Evolutionary conservation across 2,888 invertebrate species (phyloP).

Genomic region (Chesias legatella): DNA sequence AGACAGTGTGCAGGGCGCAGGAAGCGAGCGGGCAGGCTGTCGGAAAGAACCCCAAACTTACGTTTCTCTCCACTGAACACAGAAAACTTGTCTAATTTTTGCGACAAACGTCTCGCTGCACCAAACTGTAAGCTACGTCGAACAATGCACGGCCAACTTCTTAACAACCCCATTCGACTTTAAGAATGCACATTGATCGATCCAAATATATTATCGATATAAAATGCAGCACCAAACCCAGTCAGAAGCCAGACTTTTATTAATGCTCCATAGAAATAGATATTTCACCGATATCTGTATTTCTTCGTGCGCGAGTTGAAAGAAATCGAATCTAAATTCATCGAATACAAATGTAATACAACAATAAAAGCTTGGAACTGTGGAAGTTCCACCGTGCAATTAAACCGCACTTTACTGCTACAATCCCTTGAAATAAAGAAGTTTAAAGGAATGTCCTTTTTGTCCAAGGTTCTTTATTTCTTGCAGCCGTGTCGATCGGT

Average conservation of each 20-base stretch:
- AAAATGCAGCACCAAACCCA: slow-evolving; percentile 20
- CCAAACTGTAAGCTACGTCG: slow-evolving; percentile 12
- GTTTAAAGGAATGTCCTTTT: slow-evolving; percentile 68
- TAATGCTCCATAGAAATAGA: slow-evolving; percentile 40
- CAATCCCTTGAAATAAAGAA: slow-evolving; percentile 75
- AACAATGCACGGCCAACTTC: slow-evolving; percentile 20
- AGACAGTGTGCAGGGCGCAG: slow-evolving; percentile 27
- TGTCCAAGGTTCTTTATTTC: slow-evolving; percentile 38
- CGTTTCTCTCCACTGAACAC: slow-evolving; percentile 44
- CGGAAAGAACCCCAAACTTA: slow-evolving; percentile 34
- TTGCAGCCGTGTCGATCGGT: slow-evolving; percentile 17
- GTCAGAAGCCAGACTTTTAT: slow-evolving; percentile 29
- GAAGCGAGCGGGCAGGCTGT: slow-evolving; percentile 32
- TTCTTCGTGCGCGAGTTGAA: slow-evolving; percentile 39
- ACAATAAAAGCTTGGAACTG: slow-evolving; percentile 57
- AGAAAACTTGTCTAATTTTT: slow-evolving; percentile 60
- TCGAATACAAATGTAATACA: slow-evolving; percentile 65
- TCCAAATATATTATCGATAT: slow-evolving; percentile 8
- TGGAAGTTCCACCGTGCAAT: slow-evolving; percentile 69
- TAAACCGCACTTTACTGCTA: slow-evolving; percentile 74
- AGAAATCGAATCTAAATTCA: slow-evolving; percentile 65
- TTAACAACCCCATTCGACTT: slow-evolving; percentile 17
- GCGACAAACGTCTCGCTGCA: slow-evolving; percentile 50
- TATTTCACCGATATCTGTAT: slow-evolving; percentile 46
- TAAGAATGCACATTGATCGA: slow-evolving; percentile 14